Evolutionary conservation across 1,140 invertebrate genomes (phyloP), one percentile per base, ranked within the genome.

Genomic region (Solenopsis fugax): DNA sequence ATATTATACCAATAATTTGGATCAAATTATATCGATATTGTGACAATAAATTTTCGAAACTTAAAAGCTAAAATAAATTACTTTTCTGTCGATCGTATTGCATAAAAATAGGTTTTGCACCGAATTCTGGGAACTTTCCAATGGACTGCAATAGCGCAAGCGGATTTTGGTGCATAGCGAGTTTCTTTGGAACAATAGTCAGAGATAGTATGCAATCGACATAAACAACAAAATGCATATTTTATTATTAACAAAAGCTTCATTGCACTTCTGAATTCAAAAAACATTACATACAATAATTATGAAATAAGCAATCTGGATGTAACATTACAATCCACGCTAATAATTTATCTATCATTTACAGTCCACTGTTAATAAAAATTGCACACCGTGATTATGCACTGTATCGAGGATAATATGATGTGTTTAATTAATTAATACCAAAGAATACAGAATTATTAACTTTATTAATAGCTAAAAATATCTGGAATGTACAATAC

Each of bases 131-230:
- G 24, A 21, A 52, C 24, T 82, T 58, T 82, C 78, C 78, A 72
- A 81, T 81, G 21, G 78, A n/a, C 50, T 4, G 45, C 50, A 81
- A 58, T 72, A 41, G 16, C 16, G 41, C 34, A 34, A 73, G n/a
- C 58, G 18, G n/a, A 34, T n/a, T 82, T 58, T 48, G 18, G 37
- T 60, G 54, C 54, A 81, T 81, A 13, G 65, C 52, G 65, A 37
- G 37, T 72, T 72, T 24, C 29, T 82, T 82, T 72, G 18, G 21
- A 82, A 72, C 67, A 82, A 82, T 82, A 72, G 41, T 71, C 21
- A 21, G 65, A 10, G 21, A 41, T 41, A 4, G 12, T 81, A 72
- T 45, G 37, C 64, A 24, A 10, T 45, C 50, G 16, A 5, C 9
- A 45, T 48, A 37, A 80, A 60, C 60, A 52, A 45, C 37, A 67